Evolutionary conservation across 2,113 vertebrate genomes (phyloP), one percentile per base, ranked within the genome.

Genomic region (Microtus oregoni): DNA sequence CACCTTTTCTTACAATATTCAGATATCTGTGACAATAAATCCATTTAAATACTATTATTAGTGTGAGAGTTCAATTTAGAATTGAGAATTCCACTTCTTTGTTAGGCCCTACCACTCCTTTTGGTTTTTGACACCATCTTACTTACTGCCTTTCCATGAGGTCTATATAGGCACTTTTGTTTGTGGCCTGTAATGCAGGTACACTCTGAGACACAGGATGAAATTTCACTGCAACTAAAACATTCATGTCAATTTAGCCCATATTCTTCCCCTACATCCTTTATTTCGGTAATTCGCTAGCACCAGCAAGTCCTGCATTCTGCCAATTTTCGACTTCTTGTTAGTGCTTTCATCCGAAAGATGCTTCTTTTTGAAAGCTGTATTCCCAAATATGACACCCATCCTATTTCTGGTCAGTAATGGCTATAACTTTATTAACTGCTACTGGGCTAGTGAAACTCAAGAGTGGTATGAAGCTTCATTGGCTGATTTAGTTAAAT

Each of bases 21-120:
- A 90, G 95, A 96, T 32, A 85, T 94, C 76, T 87, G 15, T 32
- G 95, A 91, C 2, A 72, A 14, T 87, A 75, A 83, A 90, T 67
- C 30, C 24, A 85, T 92, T 85, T 55, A 35, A 47, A 83, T 10
- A 58, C 73, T 55, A 44, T 3, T 81, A n/a, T 76, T 85, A 88
- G 2, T 76, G 12, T 9, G 83, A 72, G 67, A 77, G 15, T 24
- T 73, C 47, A 90, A 7, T 87, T 86, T 61, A 87, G 38, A 85
- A 15, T 50, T 63, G 35, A 47, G n/a, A 94, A 72, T 14, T 68
- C 61, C 5, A 35, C 47, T 65, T 94, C 26, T 90, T 90, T 90
- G 24, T 70, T 78, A 70, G 65, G 6, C 30, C 5, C n/a, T n/a
- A 35, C 1, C 38, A 32, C 38, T 52, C 19, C 50, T 78, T 83